Evolutionary conservation across 2,888 invertebrate species (phyloP), one percentile per base, ranked within the genome.

Genomic region (Tenthredo livida): DNA sequence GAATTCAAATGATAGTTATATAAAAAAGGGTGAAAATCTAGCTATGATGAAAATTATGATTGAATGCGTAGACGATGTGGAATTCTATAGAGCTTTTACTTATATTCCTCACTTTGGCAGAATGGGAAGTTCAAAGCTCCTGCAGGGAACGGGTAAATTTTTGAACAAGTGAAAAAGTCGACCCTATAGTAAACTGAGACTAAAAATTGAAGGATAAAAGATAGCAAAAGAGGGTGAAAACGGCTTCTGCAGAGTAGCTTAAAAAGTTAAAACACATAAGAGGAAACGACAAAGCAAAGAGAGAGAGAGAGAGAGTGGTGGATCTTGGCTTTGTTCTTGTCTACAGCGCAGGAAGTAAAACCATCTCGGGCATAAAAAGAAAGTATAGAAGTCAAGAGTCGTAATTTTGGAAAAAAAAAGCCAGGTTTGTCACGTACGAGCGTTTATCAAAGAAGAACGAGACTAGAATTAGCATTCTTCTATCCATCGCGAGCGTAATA

Each of bases 331-430:
- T 50, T 77, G 50, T 77, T 54, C 77, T 33, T 54, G 33, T 67
- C 15, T 67, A 12, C 33, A 25, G 43, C 25, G 43, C 25, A 25
- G 25, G 21, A 73, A 43, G n/a, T 50, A 50, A 33, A 33, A 73
- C 73, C 33, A 77, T 54, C 54, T 25, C n/a, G 33, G 29, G 10
- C 4, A 29, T 73, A 40, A 73, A 77, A n/a, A 77, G 54, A 77
- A 77, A 73, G 50, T 29, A 54, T 29, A 54, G 54, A 50, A 33
- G 33, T 67, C 67, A 33, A 67, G 54, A 50, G 54, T 77, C 33
- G 54, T 54, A 4, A 50, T 77, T 77, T 54, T 54, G 54, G 54
- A 77, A 54, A 77, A 77, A 54, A 77, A 54, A 77, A 54, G 77
- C 33, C 77, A 77, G 54, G 17, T 50, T 77, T 77, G 40, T 15